Evolutionary conservation across 2,797 vertebrate genomes (phyloP).

Genomic region (Crax fasciolata): DNA sequence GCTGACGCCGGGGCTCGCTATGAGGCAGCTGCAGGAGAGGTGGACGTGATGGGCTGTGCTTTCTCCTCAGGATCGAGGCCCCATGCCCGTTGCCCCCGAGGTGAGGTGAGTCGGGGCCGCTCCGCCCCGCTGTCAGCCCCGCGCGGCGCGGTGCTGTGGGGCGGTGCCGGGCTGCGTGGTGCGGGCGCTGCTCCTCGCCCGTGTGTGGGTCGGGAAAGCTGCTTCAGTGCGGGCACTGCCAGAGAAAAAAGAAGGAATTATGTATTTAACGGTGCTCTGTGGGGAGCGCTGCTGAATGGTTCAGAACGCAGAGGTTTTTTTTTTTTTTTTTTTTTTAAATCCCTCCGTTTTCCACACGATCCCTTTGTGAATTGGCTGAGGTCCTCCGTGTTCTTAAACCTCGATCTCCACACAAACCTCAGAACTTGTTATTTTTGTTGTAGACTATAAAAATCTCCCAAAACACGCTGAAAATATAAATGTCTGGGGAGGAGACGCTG

Average conservation of each 20-base stretch:
- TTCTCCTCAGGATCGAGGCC: too few relatives aligned
- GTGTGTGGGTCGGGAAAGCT: neutral
- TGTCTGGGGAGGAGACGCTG: too few relatives aligned
- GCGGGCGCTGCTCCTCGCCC: neutral
- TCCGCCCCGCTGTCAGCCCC: too few relatives aligned
- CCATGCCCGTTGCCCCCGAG: too few relatives aligned
- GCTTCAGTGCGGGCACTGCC: neutral
- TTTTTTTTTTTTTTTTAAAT: neutral
- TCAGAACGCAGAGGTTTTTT: fast-evolving
- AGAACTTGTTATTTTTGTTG: neutral
- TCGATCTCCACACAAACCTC: neutral
- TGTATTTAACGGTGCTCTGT: neutral
- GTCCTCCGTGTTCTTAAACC: neutral
- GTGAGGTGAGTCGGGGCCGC: too few relatives aligned
- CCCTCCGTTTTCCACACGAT: fast-evolving
- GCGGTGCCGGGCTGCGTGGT: too few relatives aligned
- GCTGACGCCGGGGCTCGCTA: too few relatives aligned
- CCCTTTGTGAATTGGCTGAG: neutral
- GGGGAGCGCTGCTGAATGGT: neutral
- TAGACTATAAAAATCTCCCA: too few relatives aligned
- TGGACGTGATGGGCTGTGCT: too few relatives aligned
- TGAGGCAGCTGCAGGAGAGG: too few relatives aligned
- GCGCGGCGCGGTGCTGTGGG: too few relatives aligned
- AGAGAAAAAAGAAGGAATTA: neutral
- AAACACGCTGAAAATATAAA: too few relatives aligned